phyloP scores from a whole-genome alignment of 1,140 invertebrate species.

The Leptinotarsa undecemlineata region DNA sequence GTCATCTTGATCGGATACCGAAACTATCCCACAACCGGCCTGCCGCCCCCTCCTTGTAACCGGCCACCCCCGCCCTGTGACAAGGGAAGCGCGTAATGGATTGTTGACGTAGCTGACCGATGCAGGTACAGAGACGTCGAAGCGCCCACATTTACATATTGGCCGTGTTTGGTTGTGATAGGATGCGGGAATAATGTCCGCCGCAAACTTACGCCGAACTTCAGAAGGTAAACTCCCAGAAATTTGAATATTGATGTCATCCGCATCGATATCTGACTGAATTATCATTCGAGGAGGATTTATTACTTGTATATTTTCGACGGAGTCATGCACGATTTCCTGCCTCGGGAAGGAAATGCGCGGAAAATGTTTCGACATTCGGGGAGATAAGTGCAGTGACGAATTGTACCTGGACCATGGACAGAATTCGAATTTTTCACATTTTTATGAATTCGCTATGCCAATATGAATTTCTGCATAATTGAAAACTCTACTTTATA shows the following conservation, averaged over 20 bases:
- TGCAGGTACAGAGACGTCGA: slow-evolving; percentile 50
- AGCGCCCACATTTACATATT: slow-evolving; percentile 50
- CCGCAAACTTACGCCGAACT: slow-evolving; percentile 50
- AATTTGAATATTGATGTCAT: slow-evolving; percentile 52
- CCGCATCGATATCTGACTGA: slow-evolving; percentile 36
- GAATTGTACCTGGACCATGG: no score
- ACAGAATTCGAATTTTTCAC: not conserved
- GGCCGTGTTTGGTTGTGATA: slow-evolving; percentile 52
- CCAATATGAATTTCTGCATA: no score
- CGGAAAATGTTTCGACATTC: not conserved
- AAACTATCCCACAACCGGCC: not conserved
- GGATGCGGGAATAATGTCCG: slow-evolving; percentile 47
- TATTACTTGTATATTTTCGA: slow-evolving; percentile 24
- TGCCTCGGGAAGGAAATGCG: not conserved
- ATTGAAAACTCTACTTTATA: no score
- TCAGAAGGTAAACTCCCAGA: slow-evolving; percentile 48
- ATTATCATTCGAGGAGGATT: slow-evolving; percentile 26
- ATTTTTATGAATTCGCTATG: not conserved
- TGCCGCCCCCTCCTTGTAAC: not conserved
- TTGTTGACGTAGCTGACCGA: slow-evolving; percentile 55
- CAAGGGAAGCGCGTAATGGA: slow-evolving; percentile 49
- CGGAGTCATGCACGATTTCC: not conserved
- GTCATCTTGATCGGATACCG: not conserved
- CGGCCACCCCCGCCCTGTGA: not conserved
- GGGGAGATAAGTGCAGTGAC: not conserved